These are phyloP conservation scores for Macropus fuliginosus DNA, from an alignment of 2,797 vertebrate species.

Conservation along the genomic window DNA sequence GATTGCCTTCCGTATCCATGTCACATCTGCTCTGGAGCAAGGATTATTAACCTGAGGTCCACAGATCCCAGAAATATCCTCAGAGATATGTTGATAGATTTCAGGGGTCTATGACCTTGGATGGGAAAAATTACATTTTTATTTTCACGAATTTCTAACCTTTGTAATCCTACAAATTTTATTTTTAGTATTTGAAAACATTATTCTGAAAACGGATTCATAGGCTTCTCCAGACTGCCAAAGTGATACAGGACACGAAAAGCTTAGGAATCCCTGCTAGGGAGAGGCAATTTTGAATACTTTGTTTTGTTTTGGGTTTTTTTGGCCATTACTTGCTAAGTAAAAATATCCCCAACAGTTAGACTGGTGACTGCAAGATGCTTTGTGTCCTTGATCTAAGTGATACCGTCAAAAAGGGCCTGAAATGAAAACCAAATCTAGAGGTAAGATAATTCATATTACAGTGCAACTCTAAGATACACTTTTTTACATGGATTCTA, in stretches of 20 bases:
- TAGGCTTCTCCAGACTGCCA: neutral
- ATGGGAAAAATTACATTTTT: neutral
- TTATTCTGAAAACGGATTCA: neutral
- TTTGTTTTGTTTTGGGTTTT: neutral
- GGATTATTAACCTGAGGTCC: neutral
- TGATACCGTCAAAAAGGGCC: neutral
- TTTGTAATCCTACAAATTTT: neutral
- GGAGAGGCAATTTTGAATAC: neutral
- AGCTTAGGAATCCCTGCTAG: neutral
- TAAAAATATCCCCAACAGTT: neutral
- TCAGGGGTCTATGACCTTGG: neutral
- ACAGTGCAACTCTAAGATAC: neutral
- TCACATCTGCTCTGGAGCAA: neutral
- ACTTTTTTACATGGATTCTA: slow-evolving; percentile 15
- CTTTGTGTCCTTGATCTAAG: neutral
- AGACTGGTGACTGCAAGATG: neutral
- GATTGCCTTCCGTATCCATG: neutral
- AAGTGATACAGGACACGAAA: neutral
- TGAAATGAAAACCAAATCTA: neutral
- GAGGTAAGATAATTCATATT: neutral
- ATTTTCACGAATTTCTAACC: neutral
- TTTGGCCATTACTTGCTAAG: neutral
- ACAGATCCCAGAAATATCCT: neutral
- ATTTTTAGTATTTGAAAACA: neutral
- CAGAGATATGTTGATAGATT: neutral